Conservation (phyloP, 2,797 vertebrate species). For the Botia almorhae region DNA sequence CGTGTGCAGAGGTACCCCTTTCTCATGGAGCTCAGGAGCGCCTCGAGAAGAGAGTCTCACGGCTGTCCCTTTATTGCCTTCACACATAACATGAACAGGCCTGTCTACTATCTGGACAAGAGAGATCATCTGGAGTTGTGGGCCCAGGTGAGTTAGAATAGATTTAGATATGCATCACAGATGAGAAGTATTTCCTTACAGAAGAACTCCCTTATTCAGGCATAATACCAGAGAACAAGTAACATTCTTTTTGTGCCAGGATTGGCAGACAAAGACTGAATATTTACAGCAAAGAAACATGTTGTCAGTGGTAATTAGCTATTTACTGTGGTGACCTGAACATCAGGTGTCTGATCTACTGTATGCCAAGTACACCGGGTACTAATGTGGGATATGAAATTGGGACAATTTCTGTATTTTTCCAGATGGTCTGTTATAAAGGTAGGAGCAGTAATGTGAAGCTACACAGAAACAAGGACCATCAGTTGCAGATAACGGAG, state of each 20-base stretch:
- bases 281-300: neutral
- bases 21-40: conserved; percentile 27
- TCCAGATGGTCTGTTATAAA: conserved; percentile 27
- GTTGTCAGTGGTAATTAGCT: neutral
- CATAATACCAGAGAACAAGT: neutral
- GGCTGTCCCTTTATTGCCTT: conserved; percentile 42
- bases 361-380: neutral
- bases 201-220: neutral
- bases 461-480: conserved; percentile 14
- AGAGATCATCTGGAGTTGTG: conserved; percentile 22
- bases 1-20: conserved; percentile 35
- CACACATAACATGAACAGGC: conserved; percentile 38
- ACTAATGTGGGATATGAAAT: neutral
- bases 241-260: neutral
- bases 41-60: neutral
- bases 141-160: conserved; percentile 25
- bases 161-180: neutral
- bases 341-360: neutral
- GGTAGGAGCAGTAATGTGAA: conserved; percentile 21
- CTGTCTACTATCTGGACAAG: conserved; percentile 35
- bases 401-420: neutral
- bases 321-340: neutral
- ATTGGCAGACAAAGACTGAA: neutral
- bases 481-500: conserved; percentile 22
- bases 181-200: neutral